These are phyloP conservation scores for Stenolophus ochropezus DNA, from an alignment of 2,888 invertebrate genomes.

Conservation along the genomic window DNA sequence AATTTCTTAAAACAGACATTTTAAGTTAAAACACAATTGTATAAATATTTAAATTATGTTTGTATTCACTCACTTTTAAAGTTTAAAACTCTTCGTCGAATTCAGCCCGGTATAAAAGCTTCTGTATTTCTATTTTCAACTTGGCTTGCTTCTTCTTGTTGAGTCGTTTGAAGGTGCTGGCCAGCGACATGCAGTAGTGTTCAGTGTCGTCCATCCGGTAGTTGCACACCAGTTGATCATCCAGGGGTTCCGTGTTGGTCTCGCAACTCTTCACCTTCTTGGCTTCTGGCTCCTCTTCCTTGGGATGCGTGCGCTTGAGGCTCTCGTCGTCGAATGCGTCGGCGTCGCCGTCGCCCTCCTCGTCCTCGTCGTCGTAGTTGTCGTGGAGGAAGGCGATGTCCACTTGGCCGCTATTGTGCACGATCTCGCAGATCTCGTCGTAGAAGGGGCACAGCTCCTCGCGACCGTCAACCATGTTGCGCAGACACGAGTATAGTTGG, in stretches of 20 bases:
- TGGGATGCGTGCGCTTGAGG: not conserved
- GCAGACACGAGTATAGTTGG: slow-evolving; percentile 36
- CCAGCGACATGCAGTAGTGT: slow-evolving; percentile 63
- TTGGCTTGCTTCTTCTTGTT: slow-evolving; percentile 61
- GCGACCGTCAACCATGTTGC: slow-evolving; percentile 51
- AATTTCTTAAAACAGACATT: no score
- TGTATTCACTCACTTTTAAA: not conserved
- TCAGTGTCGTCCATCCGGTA: slow-evolving; percentile 61
- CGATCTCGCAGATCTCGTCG: slow-evolving; percentile 52
- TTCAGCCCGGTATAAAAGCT: slow-evolving; percentile 62
- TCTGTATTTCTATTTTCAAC: slow-evolving; percentile 63
- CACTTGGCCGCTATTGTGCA: slow-evolving; percentile 39
- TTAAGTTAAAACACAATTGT: no score
- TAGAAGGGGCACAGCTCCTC: slow-evolving; percentile 54
- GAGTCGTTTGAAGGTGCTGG: slow-evolving; percentile 61
- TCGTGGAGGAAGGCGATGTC: slow-evolving; percentile 41
- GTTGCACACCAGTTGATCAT: slow-evolving; percentile 23
- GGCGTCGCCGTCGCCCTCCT: slow-evolving; percentile 33
- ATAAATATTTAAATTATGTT: no score
- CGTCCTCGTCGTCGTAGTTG: not conserved
- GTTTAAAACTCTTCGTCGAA: slow-evolving; percentile 62
- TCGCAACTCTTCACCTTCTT: slow-evolving; percentile 36
- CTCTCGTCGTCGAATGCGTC: slow-evolving; percentile 6
- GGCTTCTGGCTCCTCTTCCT: slow-evolving; percentile 41
- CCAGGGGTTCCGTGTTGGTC: slow-evolving; percentile 11